Percentiles rank a stretch among this genome's conserved stretches.
Conservation (phyloP, 92 coral and sea anemone genomes). For the Porites lobata region DNA sequence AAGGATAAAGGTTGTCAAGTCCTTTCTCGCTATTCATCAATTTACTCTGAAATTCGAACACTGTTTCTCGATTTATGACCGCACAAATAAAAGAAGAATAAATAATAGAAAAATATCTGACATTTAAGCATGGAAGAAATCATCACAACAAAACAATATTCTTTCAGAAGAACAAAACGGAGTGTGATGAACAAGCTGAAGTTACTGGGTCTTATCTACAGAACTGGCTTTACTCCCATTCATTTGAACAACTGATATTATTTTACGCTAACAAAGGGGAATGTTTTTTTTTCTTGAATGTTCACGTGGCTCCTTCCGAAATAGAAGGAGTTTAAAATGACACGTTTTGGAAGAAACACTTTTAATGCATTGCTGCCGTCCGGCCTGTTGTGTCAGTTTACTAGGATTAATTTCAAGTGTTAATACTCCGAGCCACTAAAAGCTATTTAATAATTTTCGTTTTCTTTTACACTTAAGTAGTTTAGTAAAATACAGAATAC, state of each 20-base stretch:
- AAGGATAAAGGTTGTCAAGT: neutral
- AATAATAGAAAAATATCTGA: too few relatives aligned
- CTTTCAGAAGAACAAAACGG: too few relatives aligned
- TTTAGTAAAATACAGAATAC: too few relatives aligned
- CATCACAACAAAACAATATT: too few relatives aligned
- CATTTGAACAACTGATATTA: too few relatives aligned
- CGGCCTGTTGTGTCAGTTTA: neutral
- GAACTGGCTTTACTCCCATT: too few relatives aligned
- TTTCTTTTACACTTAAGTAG: neutral
- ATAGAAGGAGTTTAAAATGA: neutral
- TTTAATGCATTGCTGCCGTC: neutral
- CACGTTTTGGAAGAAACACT: neutral
- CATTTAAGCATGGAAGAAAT: too few relatives aligned
- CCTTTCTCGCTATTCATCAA: neutral
- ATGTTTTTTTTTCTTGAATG: neutral
- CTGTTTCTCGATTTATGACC: neutral
- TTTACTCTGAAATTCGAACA: neutral
- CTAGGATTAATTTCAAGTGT: neutral
- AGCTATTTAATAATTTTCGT: too few relatives aligned
- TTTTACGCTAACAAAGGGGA: neutral
- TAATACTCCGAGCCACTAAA: neutral
- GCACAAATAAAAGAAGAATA: neutral
- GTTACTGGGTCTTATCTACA: too few relatives aligned
- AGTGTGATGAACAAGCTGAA: too few relatives aligned
- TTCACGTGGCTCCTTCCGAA: neutral